These are phyloP conservation scores for Pluvialis apricaria DNA, from an alignment of 2,113 vertebrate species.

Conservation along the genomic window DNA sequence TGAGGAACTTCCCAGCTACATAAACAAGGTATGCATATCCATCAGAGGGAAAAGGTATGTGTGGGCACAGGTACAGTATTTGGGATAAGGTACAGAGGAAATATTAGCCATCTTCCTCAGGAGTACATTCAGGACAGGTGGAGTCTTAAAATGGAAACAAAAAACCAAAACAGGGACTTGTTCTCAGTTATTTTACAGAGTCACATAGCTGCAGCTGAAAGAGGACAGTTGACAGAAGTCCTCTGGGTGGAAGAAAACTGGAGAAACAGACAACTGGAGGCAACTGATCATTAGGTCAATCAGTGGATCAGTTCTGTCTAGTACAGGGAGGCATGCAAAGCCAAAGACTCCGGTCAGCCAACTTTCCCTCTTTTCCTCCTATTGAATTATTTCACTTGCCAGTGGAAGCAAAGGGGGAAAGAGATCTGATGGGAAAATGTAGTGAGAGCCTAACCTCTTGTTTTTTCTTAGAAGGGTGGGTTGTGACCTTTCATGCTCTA, in stretches of 20 bases:
- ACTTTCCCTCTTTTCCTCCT: neutral
- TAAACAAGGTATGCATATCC: neutral
- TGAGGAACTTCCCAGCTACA: neutral
- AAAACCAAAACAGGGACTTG: neutral
- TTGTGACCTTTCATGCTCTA: neutral
- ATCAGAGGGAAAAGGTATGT: neutral
- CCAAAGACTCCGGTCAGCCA: neutral
- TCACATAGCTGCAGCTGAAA: neutral
- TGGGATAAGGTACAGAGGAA: neutral
- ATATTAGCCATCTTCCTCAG: neutral
- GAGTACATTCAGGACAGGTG: neutral
- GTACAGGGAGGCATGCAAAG: neutral
- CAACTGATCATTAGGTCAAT: neutral
- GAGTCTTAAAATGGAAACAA: neutral
- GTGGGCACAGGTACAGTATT: neutral
- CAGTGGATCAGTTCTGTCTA: neutral
- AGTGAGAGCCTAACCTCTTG: neutral
- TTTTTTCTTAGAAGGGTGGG: neutral
- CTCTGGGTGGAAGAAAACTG: neutral
- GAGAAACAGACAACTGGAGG: neutral
- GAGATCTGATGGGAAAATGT: neutral
- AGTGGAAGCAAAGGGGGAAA: neutral
- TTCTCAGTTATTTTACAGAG: neutral
- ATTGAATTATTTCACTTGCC: neutral
- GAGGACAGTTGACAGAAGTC: neutral